Evolutionary conservation across 2,113 vertebrate species (phyloP).

Genomic region (Sterrhoptilus dennistouni): DNA sequence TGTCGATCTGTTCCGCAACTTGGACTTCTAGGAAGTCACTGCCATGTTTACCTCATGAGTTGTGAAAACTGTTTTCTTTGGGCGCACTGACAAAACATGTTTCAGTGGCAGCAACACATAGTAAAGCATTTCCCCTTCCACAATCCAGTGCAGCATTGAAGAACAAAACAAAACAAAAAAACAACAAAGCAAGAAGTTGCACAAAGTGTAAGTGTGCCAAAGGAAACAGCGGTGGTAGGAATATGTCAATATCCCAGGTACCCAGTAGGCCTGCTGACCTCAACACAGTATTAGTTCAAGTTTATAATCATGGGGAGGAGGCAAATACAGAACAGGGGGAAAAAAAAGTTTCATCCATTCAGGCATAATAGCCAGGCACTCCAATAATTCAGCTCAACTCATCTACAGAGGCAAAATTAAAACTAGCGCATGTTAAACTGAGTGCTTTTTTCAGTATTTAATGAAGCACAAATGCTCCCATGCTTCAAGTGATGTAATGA

Average conservation of each 20-base stretch:
- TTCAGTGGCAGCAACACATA: not conserved
- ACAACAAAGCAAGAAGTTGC: not conserved
- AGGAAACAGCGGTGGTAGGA: not conserved
- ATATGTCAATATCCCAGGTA: conserved; percentile 11
- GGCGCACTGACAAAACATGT: not conserved
- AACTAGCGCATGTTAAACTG: not conserved
- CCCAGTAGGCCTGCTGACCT: not conserved
- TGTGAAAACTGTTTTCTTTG: conserved; percentile 8
- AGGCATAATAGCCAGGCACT: not conserved
- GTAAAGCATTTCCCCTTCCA: conserved; percentile 2
- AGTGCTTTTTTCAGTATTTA: not conserved
- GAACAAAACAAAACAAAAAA: not conserved
- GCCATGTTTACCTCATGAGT: not conserved
- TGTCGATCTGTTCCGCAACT: not conserved
- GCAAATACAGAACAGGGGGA: not conserved
- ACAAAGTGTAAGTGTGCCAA: not conserved
- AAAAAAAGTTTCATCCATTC: not conserved
- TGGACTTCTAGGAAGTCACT: conserved; percentile 1
- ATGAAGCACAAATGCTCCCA: not conserved
- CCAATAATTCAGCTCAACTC: not conserved
- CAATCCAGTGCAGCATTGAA: conserved; percentile 13
- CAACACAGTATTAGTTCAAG: conserved; percentile 41
- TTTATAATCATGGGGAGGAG: not conserved
- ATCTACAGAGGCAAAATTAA: not conserved
- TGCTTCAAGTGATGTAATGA: not conserved